Percentiles rank a stretch among this genome's conserved stretches.
phyloP scores from a whole-genome alignment of 2,888 invertebrate genomes.

The Liopterus haemorrhoidalis region DNA sequence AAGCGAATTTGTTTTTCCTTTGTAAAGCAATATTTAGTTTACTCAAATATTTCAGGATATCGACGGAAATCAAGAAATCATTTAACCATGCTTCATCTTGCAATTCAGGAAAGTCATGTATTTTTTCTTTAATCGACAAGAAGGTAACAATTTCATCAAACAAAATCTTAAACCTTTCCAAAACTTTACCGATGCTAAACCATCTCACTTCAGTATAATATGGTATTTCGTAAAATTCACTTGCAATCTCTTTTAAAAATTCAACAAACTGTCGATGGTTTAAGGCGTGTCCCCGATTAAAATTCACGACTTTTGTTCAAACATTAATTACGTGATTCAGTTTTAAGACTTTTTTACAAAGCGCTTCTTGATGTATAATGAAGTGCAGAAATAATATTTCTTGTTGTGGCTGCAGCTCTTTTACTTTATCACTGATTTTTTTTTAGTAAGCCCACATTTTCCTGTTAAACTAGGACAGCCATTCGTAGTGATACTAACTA shows the following conservation, averaged over 20 bases:
- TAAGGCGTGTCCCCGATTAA: slow-evolving; percentile 24
- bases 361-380: slow-evolving; percentile 30
- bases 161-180: slow-evolving; percentile 21
- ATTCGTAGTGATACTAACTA: slow-evolving; percentile 24
- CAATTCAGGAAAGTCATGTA: slow-evolving; percentile 19
- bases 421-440: slow-evolving; percentile 19
- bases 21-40: slow-evolving; percentile 16
- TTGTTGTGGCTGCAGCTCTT: slow-evolving; percentile 23
- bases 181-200: slow-evolving; percentile 24
- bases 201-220: slow-evolving; percentile 25
- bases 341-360: slow-evolving; percentile 30
- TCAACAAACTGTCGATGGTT: slow-evolving; percentile 23
- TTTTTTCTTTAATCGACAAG: slow-evolving; percentile 17
- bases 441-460: slow-evolving; percentile 21
- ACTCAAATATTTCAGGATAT: slow-evolving; percentile 19
- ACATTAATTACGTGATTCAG: slow-evolving; percentile 27
- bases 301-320: slow-evolving; percentile 28
- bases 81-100: slow-evolving; percentile 12
- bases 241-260: slow-evolving; percentile 23
- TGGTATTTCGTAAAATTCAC: slow-evolving; percentile 20
- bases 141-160: slow-evolving; percentile 38
- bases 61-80: slow-evolving; percentile 19
- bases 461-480: slow-evolving; percentile 27
- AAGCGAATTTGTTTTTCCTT: slow-evolving; percentile 17
- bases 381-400: slow-evolving; percentile 30